phyloP scores from a whole-genome alignment of 2,797 vertebrate genomes.

The Eospalax fontanierii region DNA sequence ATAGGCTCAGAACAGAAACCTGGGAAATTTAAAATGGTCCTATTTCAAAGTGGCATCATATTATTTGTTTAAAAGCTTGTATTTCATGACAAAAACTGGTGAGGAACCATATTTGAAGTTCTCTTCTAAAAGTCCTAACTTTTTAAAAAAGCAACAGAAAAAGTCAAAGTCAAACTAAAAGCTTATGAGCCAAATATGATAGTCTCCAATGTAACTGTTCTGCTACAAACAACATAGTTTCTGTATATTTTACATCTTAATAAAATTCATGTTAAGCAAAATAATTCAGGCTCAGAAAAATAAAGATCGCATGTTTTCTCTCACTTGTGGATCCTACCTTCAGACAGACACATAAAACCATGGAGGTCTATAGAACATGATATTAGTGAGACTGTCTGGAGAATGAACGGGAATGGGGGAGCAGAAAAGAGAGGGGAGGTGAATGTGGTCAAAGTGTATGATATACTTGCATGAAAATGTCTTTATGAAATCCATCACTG shows the following conservation, averaged over 20 bases:
- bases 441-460: background rate
- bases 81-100: conserved; percentile 53
- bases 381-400: background rate
- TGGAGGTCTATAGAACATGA: background rate
- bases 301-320: background rate
- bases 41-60: conserved; percentile 37
- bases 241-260: background rate
- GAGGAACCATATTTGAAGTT: background rate
- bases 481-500: background rate
- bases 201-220: background rate
- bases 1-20: background rate
- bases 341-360: background rate
- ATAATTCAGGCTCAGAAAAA: background rate
- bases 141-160: conserved; percentile 8
- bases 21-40: background rate
- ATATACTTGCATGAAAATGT: background rate
- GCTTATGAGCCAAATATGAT: background rate
- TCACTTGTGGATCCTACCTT: background rate
- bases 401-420: background rate
- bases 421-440: no score
- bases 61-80: conserved; percentile 27
- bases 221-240: background rate
- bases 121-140: background rate
- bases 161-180: conserved; percentile 13
- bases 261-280: background rate